Conservation (phyloP, 2,888 invertebrate species). For the Andrena dorsata region DNA sequence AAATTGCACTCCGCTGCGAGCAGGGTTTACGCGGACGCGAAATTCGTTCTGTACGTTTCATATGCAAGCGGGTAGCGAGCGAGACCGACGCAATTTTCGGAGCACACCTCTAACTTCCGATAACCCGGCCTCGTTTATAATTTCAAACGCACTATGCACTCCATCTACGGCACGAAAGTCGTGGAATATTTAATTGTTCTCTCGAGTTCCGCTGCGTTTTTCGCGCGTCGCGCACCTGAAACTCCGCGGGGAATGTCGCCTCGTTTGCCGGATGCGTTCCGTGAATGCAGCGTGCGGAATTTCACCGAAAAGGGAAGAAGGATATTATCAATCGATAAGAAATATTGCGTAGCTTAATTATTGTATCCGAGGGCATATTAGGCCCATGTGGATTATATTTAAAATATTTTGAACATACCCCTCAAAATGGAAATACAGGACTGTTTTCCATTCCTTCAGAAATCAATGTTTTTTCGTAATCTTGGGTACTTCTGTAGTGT, state of each 20-base stretch:
- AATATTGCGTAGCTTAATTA: too few species aligned
- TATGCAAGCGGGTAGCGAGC: conserved; percentile 17
- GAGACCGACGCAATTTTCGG: conserved; percentile 20
- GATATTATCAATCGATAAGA: too few species aligned
- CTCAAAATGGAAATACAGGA: too few species aligned
- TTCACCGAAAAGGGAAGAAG: too few species aligned
- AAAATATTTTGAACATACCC: too few species aligned
- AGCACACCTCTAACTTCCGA: conserved; percentile 35
- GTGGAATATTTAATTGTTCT: conserved; percentile 27
- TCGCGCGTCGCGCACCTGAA: too few species aligned
- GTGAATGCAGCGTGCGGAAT: neutral
- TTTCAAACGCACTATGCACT: conserved; percentile 14
- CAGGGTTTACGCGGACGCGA: conserved; percentile 34
- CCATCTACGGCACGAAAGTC: neutral
- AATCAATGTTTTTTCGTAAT: too few species aligned
- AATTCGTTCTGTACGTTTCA: conserved; percentile 38
- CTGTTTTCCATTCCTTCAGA: too few species aligned
- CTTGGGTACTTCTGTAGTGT: too few species aligned
- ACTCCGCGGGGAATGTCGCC: neutral
- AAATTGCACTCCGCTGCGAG: conserved; percentile 23
- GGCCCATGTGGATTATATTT: too few species aligned
- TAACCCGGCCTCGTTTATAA: conserved; percentile 26
- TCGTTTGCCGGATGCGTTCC: neutral
- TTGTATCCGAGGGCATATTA: too few species aligned
- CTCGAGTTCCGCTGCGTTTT: neutral